Percentiles rank a stretch among this genome's conserved stretches.
Conservation (phyloP, 2,113 vertebrate genomes). For the Hippocampus mohnikei region DNA sequence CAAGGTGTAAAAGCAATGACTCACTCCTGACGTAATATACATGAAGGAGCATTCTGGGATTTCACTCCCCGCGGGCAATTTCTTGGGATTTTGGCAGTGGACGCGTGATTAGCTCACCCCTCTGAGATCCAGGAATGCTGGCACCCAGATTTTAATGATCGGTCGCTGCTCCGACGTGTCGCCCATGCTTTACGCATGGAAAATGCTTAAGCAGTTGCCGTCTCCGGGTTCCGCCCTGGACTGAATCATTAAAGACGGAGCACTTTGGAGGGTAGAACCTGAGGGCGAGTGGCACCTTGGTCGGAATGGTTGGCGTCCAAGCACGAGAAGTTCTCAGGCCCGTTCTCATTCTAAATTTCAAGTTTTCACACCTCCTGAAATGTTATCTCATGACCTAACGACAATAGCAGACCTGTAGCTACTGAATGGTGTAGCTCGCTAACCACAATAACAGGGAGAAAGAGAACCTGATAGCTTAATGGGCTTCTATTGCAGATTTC, state of each 20-base stretch:
- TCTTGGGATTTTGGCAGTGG: slow-evolving; percentile 61
- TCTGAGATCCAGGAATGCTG: slow-evolving; percentile 40
- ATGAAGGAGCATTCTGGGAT: slow-evolving; percentile 57
- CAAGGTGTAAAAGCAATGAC: slow-evolving; percentile 43
- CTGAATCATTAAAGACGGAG: slow-evolving; percentile 65
- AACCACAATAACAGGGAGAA: slow-evolving; percentile 4
- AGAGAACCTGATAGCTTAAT: slow-evolving; percentile 22
- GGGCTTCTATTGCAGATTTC: slow-evolving; percentile 39
- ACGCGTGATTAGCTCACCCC: slow-evolving; percentile 68
- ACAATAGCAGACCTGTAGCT: neutral
- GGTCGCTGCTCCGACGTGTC: slow-evolving; percentile 52
- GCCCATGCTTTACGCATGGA: slow-evolving; percentile 46
- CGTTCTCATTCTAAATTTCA: neutral
- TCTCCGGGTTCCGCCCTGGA: slow-evolving; percentile 61
- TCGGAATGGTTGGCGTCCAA: slow-evolving; percentile 55
- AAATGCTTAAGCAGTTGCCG: slow-evolving; percentile 45
- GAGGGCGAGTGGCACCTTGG: slow-evolving; percentile 50
- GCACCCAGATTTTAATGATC: slow-evolving; percentile 50
- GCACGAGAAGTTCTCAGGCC: slow-evolving; percentile 10
- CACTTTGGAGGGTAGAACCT: slow-evolving; percentile 63
- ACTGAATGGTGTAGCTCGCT: slow-evolving; percentile 12
- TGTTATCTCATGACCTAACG: neutral
- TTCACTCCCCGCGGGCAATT: slow-evolving; percentile 51
- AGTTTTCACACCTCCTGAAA: neutral
- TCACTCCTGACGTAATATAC: slow-evolving; percentile 62